phyloP scores from a whole-genome alignment of 2,113 vertebrate species.

The Microcebus tavaratra region DNA sequence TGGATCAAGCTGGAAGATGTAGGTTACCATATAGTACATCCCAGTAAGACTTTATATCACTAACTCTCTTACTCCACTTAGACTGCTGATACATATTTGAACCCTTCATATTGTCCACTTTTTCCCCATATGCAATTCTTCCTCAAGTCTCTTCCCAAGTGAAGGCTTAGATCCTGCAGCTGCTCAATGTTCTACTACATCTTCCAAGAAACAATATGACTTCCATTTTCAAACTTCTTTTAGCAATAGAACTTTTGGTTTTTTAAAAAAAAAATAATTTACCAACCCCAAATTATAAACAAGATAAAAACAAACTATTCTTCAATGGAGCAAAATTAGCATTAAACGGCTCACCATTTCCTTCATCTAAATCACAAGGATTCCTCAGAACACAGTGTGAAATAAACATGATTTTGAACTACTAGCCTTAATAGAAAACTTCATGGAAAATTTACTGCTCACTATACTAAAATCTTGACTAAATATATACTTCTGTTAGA shows the following conservation, averaged over 20 bases:
- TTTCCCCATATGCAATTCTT: not conserved
- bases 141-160: not conserved
- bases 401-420: not conserved
- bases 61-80: not conserved
- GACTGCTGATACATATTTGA: not conserved
- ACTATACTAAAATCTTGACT: not conserved
- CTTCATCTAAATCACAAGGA: not conserved
- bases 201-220: not conserved
- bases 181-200: not conserved
- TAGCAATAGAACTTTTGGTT: not conserved
- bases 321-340: conserved; percentile 4
- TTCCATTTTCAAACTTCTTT: conserved; percentile 4
- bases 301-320: not conserved
- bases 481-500: not conserved
- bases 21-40: not conserved
- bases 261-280: not conserved
- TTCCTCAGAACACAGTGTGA: not conserved
- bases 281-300: not conserved
- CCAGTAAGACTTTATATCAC: not conserved
- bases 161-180: not conserved
- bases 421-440: not conserved
- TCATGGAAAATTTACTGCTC: not conserved
- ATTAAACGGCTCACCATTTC: not conserved
- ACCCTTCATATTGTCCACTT: not conserved
- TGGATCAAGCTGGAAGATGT: not conserved